These are phyloP conservation scores for Falco peregrinus DNA, from an alignment of 2,797 vertebrate genomes.

Conservation along the genomic window DNA sequence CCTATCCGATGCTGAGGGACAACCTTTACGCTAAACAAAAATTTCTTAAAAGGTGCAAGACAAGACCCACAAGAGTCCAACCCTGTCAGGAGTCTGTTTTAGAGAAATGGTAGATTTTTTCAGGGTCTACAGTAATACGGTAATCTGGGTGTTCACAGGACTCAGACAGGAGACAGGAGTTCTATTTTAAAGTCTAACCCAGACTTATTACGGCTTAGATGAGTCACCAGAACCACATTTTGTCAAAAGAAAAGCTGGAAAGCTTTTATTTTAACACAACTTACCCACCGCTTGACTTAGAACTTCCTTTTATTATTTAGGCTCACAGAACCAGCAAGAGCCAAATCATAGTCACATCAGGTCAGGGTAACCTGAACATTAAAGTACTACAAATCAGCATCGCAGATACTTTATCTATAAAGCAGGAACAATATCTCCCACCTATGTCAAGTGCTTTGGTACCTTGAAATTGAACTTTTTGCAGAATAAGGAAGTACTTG, in stretches of 20 bases:
- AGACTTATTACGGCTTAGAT: not conserved
- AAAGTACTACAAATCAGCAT: not conserved
- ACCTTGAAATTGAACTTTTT: not conserved
- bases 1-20: not conserved
- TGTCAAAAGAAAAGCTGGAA: not conserved
- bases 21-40: not conserved
- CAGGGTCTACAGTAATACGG: not conserved
- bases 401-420: not conserved
- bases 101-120: not conserved
- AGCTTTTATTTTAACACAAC: not conserved
- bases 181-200: not conserved
- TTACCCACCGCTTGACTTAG: not conserved
- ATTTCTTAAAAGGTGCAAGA: not conserved
- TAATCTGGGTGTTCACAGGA: not conserved
- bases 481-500: not conserved
- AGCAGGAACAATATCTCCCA: not conserved
- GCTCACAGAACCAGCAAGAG: not conserved
- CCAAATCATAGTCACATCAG: not conserved
- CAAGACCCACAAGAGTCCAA: fast-evolving
- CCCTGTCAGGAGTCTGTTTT: not conserved
- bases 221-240: not conserved
- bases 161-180: not conserved
- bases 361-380: not conserved
- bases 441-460: not conserved
- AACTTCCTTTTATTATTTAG: not conserved